phyloP scores from a whole-genome alignment of 1,140 invertebrate species.

The Pseudomyrmex cubaensis region DNA sequence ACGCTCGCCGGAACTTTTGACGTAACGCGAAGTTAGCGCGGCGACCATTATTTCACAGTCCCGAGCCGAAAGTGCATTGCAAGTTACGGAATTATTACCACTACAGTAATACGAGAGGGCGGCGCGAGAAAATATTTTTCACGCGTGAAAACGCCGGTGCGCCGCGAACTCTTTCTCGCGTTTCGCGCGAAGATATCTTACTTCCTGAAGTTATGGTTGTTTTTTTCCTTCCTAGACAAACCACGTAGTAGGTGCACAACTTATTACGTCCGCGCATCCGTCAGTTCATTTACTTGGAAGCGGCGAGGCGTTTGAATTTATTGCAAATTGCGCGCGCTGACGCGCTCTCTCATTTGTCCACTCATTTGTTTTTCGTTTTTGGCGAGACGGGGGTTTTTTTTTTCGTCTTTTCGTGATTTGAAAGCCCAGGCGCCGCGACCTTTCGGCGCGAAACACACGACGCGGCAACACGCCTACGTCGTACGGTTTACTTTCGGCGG shows the following conservation, averaged over 20 bases:
- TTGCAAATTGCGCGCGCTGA: too few species aligned
- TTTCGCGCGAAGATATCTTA: background rate
- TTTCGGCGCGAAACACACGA: constrained; percentile 27
- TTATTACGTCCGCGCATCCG: background rate
- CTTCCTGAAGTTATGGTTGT: too few species aligned
- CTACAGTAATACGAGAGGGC: constrained; percentile 29
- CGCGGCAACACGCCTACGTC: constrained; percentile 27
- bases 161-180: background rate
- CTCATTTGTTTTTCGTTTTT: too few species aligned
- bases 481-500: constrained; percentile 49
- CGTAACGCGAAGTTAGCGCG: constrained; percentile 67
- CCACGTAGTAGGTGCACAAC: too few species aligned
- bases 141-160: background rate
- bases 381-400: background rate
- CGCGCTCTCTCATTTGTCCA: background rate
- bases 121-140: background rate
- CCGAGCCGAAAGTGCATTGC: constrained; percentile 67
- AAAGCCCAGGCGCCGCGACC: background rate
- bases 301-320: too few species aligned
- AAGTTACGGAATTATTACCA: constrained; percentile 68
- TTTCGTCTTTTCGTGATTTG: constrained; percentile 11
- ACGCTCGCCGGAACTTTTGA: constrained; percentile 70
- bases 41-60: constrained; percentile 66
- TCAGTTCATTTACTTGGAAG: background rate
- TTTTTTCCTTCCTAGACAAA: too few species aligned